These are phyloP conservation scores for Suncus etruscus DNA, from an alignment of 2,113 vertebrate genomes.

Conservation along the genomic window DNA sequence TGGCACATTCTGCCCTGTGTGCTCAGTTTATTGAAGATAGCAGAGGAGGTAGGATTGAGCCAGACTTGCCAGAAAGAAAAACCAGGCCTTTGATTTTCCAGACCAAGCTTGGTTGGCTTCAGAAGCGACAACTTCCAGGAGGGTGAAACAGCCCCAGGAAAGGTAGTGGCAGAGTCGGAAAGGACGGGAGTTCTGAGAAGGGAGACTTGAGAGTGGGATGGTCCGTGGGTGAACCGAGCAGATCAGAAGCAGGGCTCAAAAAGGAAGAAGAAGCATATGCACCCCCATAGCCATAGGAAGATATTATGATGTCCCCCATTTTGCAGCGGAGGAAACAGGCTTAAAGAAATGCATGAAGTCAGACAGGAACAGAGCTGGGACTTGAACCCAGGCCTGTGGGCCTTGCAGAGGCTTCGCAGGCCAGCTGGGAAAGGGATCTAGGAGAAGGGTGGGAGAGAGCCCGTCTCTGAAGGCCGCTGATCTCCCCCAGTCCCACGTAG, in stretches of 20 bases:
- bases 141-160: not conserved
- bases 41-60: not conserved
- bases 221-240: constrained; percentile 18
- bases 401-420: constrained; percentile 38
- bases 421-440: constrained; percentile 28
- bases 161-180: not conserved
- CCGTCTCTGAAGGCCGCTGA: constrained; percentile 47
- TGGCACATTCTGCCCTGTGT: not conserved
- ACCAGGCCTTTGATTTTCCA: not conserved
- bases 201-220: not conserved
- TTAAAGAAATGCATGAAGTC: constrained; percentile 49
- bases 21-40: not conserved
- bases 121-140: not conserved
- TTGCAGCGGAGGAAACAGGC: constrained; percentile 69
- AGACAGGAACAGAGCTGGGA: not conserved
- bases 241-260: not conserved
- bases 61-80: constrained; percentile 1
- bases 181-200: not conserved
- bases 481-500: constrained; percentile 90
- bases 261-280: not conserved
- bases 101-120: not conserved
- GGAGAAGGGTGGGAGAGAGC: not conserved
- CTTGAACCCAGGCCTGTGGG: constrained; percentile 24
- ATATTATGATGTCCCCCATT: constrained; percentile 51
- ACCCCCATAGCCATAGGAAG: constrained; percentile 57